Base-by-base conservation (phyloP, 2,797 vertebrate genomes). In the Gila robusta region DNA sequence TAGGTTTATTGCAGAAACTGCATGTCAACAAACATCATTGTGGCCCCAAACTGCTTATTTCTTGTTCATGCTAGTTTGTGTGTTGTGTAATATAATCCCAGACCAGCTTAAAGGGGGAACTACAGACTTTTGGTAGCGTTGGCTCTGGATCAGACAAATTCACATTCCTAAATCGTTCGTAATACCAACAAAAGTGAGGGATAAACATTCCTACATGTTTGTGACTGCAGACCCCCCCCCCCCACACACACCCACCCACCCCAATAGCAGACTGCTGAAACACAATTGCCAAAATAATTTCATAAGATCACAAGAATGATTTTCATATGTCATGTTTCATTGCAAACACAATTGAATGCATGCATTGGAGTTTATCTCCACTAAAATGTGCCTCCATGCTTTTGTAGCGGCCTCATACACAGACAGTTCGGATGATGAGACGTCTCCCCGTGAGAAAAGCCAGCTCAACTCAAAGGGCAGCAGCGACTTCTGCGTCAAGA, bases 401-500 rank as follows among this genome's bases (percentile, higher is more conserved):
- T 87, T 87, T 56, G 70, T 86, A 99, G 98, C 98, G 93, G 98
- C 98, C 3, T 99, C 98, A 1, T 99, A 99, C 94, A 98, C 98
- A 0, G 98, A 99, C 94, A 99, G 98, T 93, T 99, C 98, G 0
- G 98, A 99, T 41, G 98, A 99, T 17, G 98, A 99, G 92, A 97
- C 96, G 32, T 98, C 98, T 79, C 98, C 98, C 0, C 94, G 98
- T 79, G 98, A 99, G 93, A 99, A 99, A 73, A 96, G 97, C 32
- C 98, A 99, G 95, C 96, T 96, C 94, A 99, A 98, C 95, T 97
- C 97, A 81, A 98, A 97, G 32, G 97, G 97, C 94, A 98, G 96
- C 96, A 98, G 95, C 86, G 98, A 99, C 91, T 99, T 99, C 95
- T 99, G 98, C 0, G 98, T 99, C 89, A 99, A 99, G 95, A 99